These are phyloP conservation scores for Chroicocephalus ridibundus DNA, from an alignment of 2,113 vertebrate genomes.

Conservation along the genomic window DNA sequence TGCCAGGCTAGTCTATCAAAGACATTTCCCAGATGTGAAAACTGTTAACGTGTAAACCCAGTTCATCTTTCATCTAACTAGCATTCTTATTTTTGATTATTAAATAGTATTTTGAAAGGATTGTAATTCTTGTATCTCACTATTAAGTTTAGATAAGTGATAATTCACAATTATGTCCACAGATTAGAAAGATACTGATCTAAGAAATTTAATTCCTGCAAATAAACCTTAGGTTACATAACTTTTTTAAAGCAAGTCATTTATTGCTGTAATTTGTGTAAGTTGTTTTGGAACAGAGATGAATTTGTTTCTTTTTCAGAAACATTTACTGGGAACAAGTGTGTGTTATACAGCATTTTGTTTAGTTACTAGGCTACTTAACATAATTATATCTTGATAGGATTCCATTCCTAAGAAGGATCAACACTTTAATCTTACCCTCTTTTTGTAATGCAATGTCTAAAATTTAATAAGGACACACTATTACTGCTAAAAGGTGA, in stretches of 20 bases:
- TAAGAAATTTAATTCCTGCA: not conserved
- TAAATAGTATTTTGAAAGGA: not conserved
- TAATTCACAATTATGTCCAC: not conserved
- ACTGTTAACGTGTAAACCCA: not conserved
- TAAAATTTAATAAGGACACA: not conserved
- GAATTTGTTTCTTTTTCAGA: not conserved
- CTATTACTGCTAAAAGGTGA: not conserved
- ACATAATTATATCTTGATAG: not conserved
- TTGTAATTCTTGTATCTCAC: not conserved
- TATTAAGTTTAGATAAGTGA: not conserved
- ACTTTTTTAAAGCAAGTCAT: not conserved
- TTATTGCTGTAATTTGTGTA: not conserved
- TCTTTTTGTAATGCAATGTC: not conserved
- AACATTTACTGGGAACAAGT: not conserved
- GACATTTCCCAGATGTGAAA: not conserved
- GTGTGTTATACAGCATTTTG: not conserved
- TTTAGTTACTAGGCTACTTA: not conserved
- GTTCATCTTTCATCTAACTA: not conserved
- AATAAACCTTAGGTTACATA: not conserved
- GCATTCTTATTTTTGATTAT: not conserved
- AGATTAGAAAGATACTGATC: not conserved
- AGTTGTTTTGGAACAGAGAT: not conserved
- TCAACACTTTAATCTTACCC: not conserved
- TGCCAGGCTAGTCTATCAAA: not conserved
- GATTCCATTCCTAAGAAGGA: not conserved